Evolutionary conservation across 2,113 vertebrate species (phyloP).

Genomic region (Melanerpes aurifrons): DNA sequence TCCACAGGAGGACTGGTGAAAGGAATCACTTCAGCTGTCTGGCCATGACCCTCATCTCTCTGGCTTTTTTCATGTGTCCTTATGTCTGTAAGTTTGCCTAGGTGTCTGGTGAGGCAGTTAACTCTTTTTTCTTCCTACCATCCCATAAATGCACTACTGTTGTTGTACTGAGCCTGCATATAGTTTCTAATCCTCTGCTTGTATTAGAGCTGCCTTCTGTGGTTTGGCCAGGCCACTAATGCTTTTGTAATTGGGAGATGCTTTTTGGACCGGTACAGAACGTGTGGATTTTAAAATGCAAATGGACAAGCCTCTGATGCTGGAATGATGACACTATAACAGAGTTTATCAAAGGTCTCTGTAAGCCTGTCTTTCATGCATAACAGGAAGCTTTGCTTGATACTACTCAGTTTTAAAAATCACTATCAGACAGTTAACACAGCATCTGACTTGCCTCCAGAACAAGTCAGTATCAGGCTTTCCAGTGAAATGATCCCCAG

Average conservation of each 20-base stretch:
- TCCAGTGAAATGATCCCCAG: background rate
- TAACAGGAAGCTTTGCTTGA: background rate
- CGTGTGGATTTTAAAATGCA: background rate
- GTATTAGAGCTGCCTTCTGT: background rate
- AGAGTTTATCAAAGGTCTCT: background rate
- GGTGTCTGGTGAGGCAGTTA: background rate
- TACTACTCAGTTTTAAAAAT: background rate
- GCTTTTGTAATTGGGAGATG: background rate
- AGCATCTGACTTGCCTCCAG: conserved; percentile 43
- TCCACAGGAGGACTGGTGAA: background rate
- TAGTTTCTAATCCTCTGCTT: background rate
- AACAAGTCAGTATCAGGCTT: background rate
- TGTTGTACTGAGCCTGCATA: background rate
- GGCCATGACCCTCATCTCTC: background rate
- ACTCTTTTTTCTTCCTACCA: background rate
- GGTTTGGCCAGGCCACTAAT: background rate
- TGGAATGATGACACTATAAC: background rate
- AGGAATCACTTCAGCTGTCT: background rate
- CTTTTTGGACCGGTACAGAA: background rate
- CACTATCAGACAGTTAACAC: background rate
- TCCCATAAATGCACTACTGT: background rate
- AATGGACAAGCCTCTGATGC: background rate
- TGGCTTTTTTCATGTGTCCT: background rate
- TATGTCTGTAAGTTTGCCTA: background rate
- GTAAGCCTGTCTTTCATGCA: background rate